phyloP scores from a whole-genome alignment of 2,797 vertebrate species.

The Myotis planiceps region DNA sequence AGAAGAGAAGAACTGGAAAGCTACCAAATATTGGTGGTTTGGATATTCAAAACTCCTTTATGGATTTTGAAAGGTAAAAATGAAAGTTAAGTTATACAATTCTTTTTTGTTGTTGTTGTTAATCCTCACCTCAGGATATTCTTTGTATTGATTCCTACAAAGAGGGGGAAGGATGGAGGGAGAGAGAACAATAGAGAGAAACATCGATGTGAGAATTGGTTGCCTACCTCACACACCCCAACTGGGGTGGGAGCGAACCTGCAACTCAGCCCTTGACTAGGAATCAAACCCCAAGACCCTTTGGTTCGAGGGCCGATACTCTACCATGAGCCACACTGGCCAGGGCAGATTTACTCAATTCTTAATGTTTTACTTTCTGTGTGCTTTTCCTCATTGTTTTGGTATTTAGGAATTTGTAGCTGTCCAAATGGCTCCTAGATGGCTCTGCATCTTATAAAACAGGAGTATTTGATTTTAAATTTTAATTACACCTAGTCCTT shows the following conservation, averaged over 20 bases:
- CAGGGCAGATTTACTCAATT: not conserved
- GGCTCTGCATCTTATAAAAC: not conserved
- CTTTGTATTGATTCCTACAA: no score
- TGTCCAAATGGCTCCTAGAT: not conserved
- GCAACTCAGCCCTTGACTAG: no score
- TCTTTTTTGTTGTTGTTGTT: no score
- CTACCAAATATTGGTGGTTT: not conserved
- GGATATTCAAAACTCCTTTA: not conserved
- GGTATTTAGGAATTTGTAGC: slow-evolving; percentile 28
- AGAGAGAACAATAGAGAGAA: no score
- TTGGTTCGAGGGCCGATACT: no score
- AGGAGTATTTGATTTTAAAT: not conserved
- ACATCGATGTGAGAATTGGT: no score
- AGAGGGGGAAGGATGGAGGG: no score
- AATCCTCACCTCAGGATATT: no score
- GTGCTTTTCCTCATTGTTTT: not conserved
- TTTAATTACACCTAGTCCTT: not conserved
- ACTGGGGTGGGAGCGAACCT: no score
- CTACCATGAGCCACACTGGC: no score
- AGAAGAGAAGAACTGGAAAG: slow-evolving; percentile 11
- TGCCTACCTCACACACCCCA: no score
- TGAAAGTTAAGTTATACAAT: not conserved
- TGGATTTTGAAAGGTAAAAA: slow-evolving; percentile 50
- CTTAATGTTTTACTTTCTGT: not conserved
- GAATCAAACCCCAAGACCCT: no score